Base-by-base conservation (phyloP, 2,113 vertebrate genomes). In the Strix uralensis region DNA sequence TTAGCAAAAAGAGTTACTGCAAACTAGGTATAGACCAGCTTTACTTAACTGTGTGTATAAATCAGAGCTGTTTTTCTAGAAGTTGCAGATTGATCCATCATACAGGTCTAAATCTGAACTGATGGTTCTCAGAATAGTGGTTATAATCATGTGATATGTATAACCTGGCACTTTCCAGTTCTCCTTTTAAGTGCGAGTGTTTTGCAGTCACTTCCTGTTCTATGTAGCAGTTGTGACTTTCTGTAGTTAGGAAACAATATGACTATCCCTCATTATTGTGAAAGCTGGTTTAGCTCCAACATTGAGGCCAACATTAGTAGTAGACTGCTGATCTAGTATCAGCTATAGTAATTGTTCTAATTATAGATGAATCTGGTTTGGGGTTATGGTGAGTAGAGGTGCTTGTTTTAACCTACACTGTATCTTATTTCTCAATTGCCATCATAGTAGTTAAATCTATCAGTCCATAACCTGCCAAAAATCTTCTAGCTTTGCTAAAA, bases 121-220 rank as follows among this genome's bases (percentile, higher is more conserved):
- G n/a, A 0, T 70, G 78, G 2, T 70, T 94, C 89, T 97, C 54
- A 11, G 83, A 87, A 80, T 8, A 70, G 66, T 6, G 23, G 69
- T 84, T 69, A 32, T 44, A 5, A 71, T 58, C 96, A 95, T 95
- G 81, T 95, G 96, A 69, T 80, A 11, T 1, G 51, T 15, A 34
- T 1, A 79, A 73, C 78, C 93, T 83, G 83, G 47, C 66, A 78
- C 87, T 96, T 88, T n/a, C n/a, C 87, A 95, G 94, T 97, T 97
- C 97, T 86, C 70, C 84, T 97, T 97, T 95, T 27, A 7, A 36
- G 74, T 4, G 26, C 1, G 4, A 52, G 46, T 11, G 27, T 40
- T 77, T 4, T 58, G 72, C 30, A 63, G 86, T 57, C 51, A 8
- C 51, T 96, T 97, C 97, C 97, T 27, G 59, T 70, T 62, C 83